Evolutionary conservation across 2,888 invertebrate genomes (phyloP), one percentile per base, ranked within the genome.

Genomic region (Apodemia hepburni): DNA sequence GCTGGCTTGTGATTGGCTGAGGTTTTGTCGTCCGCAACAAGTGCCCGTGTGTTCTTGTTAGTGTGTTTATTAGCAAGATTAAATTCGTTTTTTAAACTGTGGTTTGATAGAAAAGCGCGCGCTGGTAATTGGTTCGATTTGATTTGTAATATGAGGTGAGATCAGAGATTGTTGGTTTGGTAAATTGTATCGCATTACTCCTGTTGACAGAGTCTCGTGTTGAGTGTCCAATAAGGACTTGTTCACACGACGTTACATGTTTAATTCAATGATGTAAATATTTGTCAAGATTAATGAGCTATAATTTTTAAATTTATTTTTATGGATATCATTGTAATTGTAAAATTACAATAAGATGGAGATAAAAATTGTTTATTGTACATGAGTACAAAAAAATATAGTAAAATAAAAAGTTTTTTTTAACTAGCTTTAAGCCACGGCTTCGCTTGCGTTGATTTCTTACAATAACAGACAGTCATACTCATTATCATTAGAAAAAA

Each of bases 51-150:
- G 83, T 83, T 84, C 84, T 83, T 90, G 87, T 89, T 87, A 88
- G 88, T 88, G 85, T 90, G 87, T 88, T 88, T 90, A 90, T 90
- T 89, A 91, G 89, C 79, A 74, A 82, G 88, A 90, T 90, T 87
- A 86, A 85, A 85, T 87, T 85, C 83, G 79, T 85, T 89, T 87
- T 87, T 86, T 82, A 77, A 82, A 75, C 84, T 82, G 79, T 75
- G 79, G 78, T 69, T 70, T 70, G 76, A 79, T 78, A 77, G 79
- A 80, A 77, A 54, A 54, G 54, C 78, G 81, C 79, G 75, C 27
- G 77, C 80, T 78, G 75, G 79, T 78, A 79, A 81, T 82, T 78
- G 81, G 75, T 77, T 74, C 74, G 72, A 75, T 78, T 82, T 77
- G 76, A 82, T 83, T 84, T 80, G 75, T 71, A 68, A 70, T 68